A percentile compares a stretch with the other conserved stretches of the same genome.
Evolutionary conservation across 2,113 vertebrate genomes (phyloP).

Genomic region (Corvus cornix): DNA sequence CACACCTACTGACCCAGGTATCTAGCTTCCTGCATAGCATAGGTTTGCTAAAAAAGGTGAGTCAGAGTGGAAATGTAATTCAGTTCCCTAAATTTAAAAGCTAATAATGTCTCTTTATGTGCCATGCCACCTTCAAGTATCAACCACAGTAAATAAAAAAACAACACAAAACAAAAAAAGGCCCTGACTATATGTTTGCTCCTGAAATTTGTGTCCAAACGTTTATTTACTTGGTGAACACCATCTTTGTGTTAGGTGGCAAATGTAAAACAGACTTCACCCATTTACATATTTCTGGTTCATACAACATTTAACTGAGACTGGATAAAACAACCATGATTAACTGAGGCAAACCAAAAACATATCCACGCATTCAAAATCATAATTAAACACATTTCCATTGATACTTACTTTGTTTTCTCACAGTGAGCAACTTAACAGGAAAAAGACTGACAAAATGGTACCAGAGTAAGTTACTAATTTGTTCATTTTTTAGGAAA

Average conservation of each 20-base stretch:
- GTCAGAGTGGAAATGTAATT: background rate
- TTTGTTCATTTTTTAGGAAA: background rate
- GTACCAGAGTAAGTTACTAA: background rate
- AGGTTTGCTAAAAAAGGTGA: background rate
- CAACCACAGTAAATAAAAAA: background rate
- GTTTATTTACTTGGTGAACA: background rate
- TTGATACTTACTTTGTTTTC: background rate
- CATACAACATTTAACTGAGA: background rate
- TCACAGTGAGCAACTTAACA: background rate
- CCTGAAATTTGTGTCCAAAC: background rate
- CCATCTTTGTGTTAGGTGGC: background rate
- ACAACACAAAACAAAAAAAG: fast-evolving
- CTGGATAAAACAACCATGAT: background rate
- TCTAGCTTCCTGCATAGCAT: background rate
- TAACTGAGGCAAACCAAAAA: constrained; percentile 10
- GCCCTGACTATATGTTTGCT: background rate
- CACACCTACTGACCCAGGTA: background rate
- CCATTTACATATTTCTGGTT: background rate
- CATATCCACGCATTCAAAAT: background rate
- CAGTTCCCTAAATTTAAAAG: background rate
- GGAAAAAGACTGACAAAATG: background rate
- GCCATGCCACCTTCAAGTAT: background rate
- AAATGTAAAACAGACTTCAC: background rate
- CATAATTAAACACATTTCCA: background rate
- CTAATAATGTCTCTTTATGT: background rate